phyloP scores from a whole-genome alignment of 2,797 vertebrate genomes.

The Anabacerthia variegaticeps region DNA sequence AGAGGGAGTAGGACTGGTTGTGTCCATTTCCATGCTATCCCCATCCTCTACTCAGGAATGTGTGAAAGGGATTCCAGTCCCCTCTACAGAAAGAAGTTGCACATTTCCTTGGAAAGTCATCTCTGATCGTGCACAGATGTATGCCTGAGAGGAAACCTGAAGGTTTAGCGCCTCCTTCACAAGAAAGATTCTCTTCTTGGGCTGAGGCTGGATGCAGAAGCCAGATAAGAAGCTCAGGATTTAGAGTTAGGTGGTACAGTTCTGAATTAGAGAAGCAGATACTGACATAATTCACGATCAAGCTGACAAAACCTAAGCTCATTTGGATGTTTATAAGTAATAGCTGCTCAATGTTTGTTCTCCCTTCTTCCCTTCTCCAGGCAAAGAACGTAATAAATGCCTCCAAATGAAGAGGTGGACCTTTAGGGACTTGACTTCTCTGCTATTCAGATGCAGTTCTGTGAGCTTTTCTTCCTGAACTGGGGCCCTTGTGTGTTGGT shows the following conservation, averaged over 20 bases:
- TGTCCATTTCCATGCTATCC: rapidly evolving
- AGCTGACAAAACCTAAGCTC: background rate
- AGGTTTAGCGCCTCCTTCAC: background rate
- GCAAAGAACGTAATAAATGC: background rate
- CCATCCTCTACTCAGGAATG: background rate
- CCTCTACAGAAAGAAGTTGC: background rate
- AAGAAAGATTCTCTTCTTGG: background rate
- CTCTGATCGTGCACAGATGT: background rate
- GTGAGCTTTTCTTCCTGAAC: background rate
- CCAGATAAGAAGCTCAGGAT: background rate
- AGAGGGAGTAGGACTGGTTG: background rate
- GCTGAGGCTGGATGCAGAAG: background rate
- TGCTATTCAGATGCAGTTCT: background rate
- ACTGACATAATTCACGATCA: rapidly evolving
- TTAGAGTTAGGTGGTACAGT: background rate
- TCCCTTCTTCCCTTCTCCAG: background rate
- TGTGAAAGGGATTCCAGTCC: background rate
- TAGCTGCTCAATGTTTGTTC: background rate
- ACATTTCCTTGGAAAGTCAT: background rate
- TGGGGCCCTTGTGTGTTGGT: background rate
- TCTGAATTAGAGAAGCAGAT: background rate
- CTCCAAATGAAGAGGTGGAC: background rate
- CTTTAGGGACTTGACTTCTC: background rate
- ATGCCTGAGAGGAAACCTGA: background rate
- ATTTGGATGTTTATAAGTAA: rapidly evolving